Conservation (phyloP, 2,888 invertebrate species). For the Exocentrus adspersus region DNA sequence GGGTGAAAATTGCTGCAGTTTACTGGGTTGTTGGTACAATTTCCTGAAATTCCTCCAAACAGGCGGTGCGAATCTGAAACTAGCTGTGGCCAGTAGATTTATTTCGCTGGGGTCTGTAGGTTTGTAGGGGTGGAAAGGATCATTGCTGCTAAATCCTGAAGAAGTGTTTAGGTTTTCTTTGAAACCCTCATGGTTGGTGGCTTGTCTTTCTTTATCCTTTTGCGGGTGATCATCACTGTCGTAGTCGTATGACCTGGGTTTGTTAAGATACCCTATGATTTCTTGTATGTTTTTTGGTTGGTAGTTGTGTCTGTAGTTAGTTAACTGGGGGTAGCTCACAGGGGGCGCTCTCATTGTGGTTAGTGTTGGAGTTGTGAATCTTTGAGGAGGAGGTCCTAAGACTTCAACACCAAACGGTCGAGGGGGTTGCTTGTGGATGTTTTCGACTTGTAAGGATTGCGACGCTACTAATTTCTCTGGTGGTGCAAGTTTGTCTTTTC, state of each 20-base stretch:
- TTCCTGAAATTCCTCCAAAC: conserved; percentile 48
- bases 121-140: conserved; percentile 77
- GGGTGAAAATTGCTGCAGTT: not conserved
- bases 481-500: not conserved
- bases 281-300: conserved; percentile 59
- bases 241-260: conserved; percentile 13
- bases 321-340: conserved; percentile 45
- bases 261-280: conserved; percentile 50
- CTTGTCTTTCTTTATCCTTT: conserved; percentile 15
- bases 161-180: conserved; percentile 11
- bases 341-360: conserved; percentile 42
- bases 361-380: conserved; percentile 43
- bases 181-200: conserved; percentile 17
- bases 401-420: conserved; percentile 52
- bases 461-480: conserved; percentile 32
- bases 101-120: conserved; percentile 79
- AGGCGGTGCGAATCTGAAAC: conserved; percentile 62
- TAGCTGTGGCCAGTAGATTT: conserved; percentile 74
- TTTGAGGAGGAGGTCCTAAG: conserved; percentile 50
- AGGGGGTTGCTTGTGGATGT: conserved; percentile 33
- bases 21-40: conserved; percentile 17
- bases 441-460: conserved; percentile 18
- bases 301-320: conserved; percentile 40
- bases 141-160: conserved; percentile 54
- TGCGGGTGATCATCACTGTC: conserved; percentile 7